Evolutionary conservation across 2,888 invertebrate genomes (phyloP), one percentile per base, ranked within the genome.

Genomic region (Meloe dianella): DNA sequence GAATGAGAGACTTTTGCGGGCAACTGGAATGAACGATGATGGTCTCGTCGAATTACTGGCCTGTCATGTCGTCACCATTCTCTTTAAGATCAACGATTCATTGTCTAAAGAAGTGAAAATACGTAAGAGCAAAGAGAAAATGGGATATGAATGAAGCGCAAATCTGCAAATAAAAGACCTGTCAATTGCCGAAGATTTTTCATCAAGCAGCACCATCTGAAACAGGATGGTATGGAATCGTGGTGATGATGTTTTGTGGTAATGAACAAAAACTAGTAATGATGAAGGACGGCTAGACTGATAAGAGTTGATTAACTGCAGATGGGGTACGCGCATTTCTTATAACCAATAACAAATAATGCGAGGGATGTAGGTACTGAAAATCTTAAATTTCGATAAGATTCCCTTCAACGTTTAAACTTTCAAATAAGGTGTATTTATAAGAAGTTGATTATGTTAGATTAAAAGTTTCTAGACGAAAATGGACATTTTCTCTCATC

Each of bases 141-240:
- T 83, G 83, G 81, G 83, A 83, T 82, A 81, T 81, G 83, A 82
- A 82, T 80, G 81, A 81, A 77, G 51, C 80, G 59, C 79, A 82
- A 83, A 83, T 83, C 83, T 81, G 80, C 82, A 82, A 83, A 83
- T 83, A 84, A 83, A 83, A 81, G 82, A 77, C 77, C 82, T 82
- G 84, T 84, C 84, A 83, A 82, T 84, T 83, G 79, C 79, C 78
- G 72, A 75, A 82, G 83, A 83, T 83, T 84, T 84, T 84, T 84
- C 84, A 83, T 84, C 84, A 81, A 80, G 82, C 81, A 51, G 10
- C 51, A 78, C 81, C 81, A 82, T 81, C 81, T 81, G 81, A 81
- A 75, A 78, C 79, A 17, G 41, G 41, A 41, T 41, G 41, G 41
- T 47, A 22, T 47, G 47, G 47, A 35, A 14, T 20, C 12, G 51